A percentile compares a stretch with the other conserved stretches of the same genome.
Evolutionary conservation across 2,888 invertebrate genomes (phyloP).

Genomic region (Hyalella azteca): DNA sequence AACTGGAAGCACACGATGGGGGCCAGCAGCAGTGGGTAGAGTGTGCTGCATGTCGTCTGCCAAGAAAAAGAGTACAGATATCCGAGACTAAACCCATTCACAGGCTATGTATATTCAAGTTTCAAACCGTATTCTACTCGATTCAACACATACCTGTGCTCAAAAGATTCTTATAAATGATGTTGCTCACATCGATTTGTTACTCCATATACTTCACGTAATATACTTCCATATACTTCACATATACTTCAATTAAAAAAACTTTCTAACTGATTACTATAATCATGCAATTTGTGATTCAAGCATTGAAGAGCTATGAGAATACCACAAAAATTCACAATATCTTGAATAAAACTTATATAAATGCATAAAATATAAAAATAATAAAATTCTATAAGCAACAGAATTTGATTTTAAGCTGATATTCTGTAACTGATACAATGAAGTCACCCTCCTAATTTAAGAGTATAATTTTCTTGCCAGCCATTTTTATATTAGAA

Average conservation of each 20-base stretch:
- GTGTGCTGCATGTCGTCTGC: neutral
- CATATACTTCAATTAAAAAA: neutral
- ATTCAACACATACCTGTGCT: neutral
- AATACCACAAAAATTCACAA: neutral
- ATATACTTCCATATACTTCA: neutral
- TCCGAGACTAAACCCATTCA: neutral
- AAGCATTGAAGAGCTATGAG: neutral
- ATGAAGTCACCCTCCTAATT: too few relatives aligned
- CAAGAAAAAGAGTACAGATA: neutral
- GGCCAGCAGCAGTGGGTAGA: constrained; percentile 7
- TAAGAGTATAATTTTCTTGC: too few relatives aligned
- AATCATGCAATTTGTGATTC: neutral
- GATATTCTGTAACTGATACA: too few relatives aligned
- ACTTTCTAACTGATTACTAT: neutral
- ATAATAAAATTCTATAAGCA: too few relatives aligned
- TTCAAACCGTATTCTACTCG: neutral
- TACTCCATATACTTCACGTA: neutral
- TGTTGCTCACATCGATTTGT: neutral
- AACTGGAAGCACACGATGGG: constrained; percentile 12
- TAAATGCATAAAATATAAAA: neutral
- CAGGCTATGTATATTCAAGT: neutral
- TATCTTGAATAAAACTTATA: neutral
- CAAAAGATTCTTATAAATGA: neutral
- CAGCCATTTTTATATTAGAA: too few relatives aligned
- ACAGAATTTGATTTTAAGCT: too few relatives aligned